Evolutionary conservation across 2,113 vertebrate genomes (phyloP).

Genomic region (Leucopsar rothschildi): DNA sequence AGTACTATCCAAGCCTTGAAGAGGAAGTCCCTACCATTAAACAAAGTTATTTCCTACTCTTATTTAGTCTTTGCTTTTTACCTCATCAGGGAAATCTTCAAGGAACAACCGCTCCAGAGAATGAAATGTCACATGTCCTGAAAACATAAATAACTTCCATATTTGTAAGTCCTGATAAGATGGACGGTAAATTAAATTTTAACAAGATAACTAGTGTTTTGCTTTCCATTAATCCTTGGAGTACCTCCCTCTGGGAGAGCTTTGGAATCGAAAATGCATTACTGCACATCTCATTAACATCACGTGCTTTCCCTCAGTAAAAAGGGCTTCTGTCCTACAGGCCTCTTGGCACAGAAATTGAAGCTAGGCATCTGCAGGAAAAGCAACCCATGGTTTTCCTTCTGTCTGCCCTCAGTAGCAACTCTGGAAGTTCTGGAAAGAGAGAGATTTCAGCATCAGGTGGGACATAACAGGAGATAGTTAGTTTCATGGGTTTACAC

Average conservation of each 20-base stretch:
- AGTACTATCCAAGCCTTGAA: neutral
- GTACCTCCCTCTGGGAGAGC: neutral
- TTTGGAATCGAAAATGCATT: conserved; percentile 2
- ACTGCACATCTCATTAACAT: conserved; percentile 24
- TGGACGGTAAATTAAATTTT: neutral
- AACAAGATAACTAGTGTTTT: conserved; percentile 21
- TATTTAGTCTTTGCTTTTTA: neutral
- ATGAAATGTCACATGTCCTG: neutral
- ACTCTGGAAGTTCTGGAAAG: neutral
- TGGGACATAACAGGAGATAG: neutral
- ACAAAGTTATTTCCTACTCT: neutral
- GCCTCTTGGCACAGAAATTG: neutral
- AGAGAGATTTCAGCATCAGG: neutral
- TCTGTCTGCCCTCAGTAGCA: neutral
- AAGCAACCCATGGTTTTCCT: neutral
- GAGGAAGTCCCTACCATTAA: neutral
- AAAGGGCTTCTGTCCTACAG: conserved; percentile 2
- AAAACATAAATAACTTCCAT: neutral
- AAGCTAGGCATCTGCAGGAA: neutral
- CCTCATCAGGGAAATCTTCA: neutral
- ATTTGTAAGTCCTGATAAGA: neutral
- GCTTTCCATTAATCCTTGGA: conserved; percentile 21
- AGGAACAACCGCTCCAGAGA: neutral
- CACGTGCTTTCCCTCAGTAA: neutral
- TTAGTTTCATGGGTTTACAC: neutral